A percentile compares a stretch with the other conserved stretches of the same genome.
Conservation (phyloP, 2,797 vertebrate genomes). For the Percopsis omiscomaycus region DNA sequence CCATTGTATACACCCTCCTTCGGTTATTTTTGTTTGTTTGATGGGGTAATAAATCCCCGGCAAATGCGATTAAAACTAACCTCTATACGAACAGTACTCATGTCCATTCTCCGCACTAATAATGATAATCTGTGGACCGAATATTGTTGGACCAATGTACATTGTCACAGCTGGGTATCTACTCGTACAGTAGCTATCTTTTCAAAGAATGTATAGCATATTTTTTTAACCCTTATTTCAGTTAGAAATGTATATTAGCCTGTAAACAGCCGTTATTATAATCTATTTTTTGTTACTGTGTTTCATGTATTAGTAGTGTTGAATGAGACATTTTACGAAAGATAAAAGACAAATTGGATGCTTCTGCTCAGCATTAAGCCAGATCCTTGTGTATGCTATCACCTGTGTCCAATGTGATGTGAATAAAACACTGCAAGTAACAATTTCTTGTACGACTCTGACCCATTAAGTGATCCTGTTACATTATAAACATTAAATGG, state of each 20-base stretch:
- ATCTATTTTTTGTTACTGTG: slow-evolving; percentile 22
- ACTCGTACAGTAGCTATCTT: slow-evolving; percentile 21
- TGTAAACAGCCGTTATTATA: slow-evolving; percentile 28
- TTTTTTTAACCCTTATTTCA: slow-evolving; percentile 33
- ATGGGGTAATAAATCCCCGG: slow-evolving; percentile 22
- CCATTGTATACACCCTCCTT: too few relatives aligned
- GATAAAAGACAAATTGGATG: too few relatives aligned
- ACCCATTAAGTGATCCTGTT: too few relatives aligned
- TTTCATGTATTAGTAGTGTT: slow-evolving; percentile 15
- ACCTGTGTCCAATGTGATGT: too few relatives aligned
- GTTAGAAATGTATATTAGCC: slow-evolving; percentile 28
- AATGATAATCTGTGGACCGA: slow-evolving; percentile 13
- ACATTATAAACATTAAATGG: too few relatives aligned
- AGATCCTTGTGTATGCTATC: too few relatives aligned
- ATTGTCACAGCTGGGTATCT: slow-evolving; percentile 27
- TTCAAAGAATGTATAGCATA: slow-evolving; percentile 38
- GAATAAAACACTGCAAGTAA: too few relatives aligned
- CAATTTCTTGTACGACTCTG: too few relatives aligned
- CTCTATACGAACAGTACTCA: too few relatives aligned
- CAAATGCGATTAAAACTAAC: too few relatives aligned
- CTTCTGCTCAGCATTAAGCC: too few relatives aligned
- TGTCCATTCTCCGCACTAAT: neutral
- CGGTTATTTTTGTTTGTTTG: neutral
- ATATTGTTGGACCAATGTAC: slow-evolving; percentile 27
- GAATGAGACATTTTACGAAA: neutral